A percentile compares a stretch with the other conserved stretches of the same genome.
These are phyloP conservation scores for Melanotus villosus DNA, from an alignment of 2,888 invertebrate genomes.

Conservation along the genomic window DNA sequence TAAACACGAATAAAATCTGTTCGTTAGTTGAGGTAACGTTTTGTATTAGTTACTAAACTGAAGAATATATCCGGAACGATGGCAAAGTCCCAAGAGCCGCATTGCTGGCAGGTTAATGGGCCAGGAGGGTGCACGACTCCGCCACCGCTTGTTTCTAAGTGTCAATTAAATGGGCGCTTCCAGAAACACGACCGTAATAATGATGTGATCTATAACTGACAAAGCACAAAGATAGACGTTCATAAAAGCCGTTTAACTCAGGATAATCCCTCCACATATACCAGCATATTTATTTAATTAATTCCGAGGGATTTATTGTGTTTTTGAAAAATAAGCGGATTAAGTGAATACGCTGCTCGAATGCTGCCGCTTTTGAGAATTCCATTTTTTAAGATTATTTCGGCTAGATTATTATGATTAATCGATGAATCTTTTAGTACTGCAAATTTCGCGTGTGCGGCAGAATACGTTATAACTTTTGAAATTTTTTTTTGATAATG, in stretches of 20 bases:
- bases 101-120: slow-evolving; percentile 44
- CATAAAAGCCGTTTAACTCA: slow-evolving; percentile 23
- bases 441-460: too few species aligned
- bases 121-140: slow-evolving; percentile 34
- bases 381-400: slow-evolving; percentile 24
- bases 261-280: slow-evolving; percentile 18
- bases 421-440: not conserved
- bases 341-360: not conserved
- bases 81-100: slow-evolving; percentile 38
- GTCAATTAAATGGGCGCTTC: slow-evolving; percentile 41
- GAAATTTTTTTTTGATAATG: too few species aligned
- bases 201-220: slow-evolving; percentile 30
- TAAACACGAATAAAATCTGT: not conserved
- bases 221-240: slow-evolving; percentile 19
- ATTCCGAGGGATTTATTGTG: slow-evolving; percentile 17
- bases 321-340: slow-evolving; percentile 24
- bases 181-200: slow-evolving; percentile 35
- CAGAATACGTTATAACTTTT: too few species aligned
- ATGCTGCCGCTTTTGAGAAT: slow-evolving; percentile 3
- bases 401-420: not conserved
- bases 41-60: slow-evolving; percentile 32
- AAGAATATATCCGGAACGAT: slow-evolving; percentile 35
- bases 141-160: slow-evolving; percentile 40
- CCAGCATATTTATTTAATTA: slow-evolving; percentile 25
- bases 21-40: slow-evolving; percentile 12